A percentile compares a stretch with the other conserved stretches of the same genome.
These are phyloP conservation scores for Sphaerodactylus townsendi DNA, from an alignment of 2,113 vertebrate species.

Conservation along the genomic window DNA sequence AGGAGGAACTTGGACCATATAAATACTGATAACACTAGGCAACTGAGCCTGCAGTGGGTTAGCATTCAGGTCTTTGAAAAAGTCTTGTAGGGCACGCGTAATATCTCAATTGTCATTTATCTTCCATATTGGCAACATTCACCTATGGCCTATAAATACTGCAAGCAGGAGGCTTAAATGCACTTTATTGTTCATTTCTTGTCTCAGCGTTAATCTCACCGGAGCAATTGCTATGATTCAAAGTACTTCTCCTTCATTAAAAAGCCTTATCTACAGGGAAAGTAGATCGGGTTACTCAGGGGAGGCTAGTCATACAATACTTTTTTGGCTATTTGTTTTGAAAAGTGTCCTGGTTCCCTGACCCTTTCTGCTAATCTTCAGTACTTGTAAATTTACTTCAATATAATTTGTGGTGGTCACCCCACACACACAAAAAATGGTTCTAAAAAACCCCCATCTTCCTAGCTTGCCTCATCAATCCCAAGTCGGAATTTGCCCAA, in stretches of 20 bases:
- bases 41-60: no score
- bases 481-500: background rate
- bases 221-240: background rate
- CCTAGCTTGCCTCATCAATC: background rate
- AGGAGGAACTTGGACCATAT: no score
- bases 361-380: constrained; percentile 18
- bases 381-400: background rate
- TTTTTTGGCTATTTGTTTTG: background rate
- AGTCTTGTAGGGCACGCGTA: no score
- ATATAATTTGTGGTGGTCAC: constrained; percentile 3
- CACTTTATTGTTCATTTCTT: background rate
- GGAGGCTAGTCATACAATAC: background rate
- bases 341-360: constrained; percentile 9
- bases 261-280: background rate
- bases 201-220: background rate
- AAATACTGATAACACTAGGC: no score
- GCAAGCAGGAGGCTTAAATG: background rate
- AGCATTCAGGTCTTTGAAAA: background rate
- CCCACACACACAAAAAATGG: background rate
- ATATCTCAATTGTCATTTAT: background rate
- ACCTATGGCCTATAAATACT: background rate
- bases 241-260: background rate
- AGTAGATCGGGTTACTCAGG: constrained; percentile 2
- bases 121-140: background rate
- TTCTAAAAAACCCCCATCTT: background rate